Conservation (phyloP, 1,140 invertebrate genomes). For the Penaeus vannamei region DNA sequence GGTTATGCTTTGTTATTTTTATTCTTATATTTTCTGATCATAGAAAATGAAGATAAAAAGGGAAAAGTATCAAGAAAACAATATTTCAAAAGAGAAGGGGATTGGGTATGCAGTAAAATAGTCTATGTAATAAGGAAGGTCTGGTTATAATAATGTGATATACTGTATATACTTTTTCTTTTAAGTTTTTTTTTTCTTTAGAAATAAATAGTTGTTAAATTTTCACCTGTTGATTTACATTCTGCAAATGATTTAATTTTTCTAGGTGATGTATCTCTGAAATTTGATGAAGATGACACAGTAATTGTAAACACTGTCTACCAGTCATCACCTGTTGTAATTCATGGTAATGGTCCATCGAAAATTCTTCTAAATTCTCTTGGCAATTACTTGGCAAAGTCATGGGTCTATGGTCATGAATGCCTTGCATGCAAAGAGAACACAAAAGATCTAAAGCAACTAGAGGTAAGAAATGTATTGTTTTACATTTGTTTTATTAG, state of each 20-base stretch:
- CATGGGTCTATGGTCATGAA: conserved; percentile 83
- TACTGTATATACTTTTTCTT: too few species aligned
- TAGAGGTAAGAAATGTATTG: conserved; percentile 34
- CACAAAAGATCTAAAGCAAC: conserved; percentile 71
- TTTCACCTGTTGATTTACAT: conserved; percentile 69
- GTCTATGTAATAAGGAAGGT: too few species aligned
- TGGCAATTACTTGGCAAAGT: conserved; percentile 91
- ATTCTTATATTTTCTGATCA: too few species aligned
- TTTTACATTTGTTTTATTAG: not conserved
- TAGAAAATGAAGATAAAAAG: too few species aligned
- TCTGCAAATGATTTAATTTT: not conserved
- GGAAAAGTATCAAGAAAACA: too few species aligned
- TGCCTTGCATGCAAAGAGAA: conserved; percentile 84
- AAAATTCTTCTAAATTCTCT: conserved; percentile 83
- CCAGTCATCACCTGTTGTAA: conserved; percentile 85
- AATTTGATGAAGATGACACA: conserved; percentile 76
- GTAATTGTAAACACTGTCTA: conserved; percentile 86
- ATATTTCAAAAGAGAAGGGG: too few species aligned
- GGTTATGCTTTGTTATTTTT: too few species aligned
- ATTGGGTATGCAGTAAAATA: too few species aligned
- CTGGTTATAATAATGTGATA: too few species aligned
- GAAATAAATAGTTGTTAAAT: conserved; percentile 5
- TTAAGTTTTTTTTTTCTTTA: not conserved
- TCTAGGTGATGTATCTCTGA: conserved; percentile 83
- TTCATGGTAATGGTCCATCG: conserved; percentile 97